phyloP scores from a whole-genome alignment of 2,888 invertebrate genomes.

The Elegia similella region DNA sequence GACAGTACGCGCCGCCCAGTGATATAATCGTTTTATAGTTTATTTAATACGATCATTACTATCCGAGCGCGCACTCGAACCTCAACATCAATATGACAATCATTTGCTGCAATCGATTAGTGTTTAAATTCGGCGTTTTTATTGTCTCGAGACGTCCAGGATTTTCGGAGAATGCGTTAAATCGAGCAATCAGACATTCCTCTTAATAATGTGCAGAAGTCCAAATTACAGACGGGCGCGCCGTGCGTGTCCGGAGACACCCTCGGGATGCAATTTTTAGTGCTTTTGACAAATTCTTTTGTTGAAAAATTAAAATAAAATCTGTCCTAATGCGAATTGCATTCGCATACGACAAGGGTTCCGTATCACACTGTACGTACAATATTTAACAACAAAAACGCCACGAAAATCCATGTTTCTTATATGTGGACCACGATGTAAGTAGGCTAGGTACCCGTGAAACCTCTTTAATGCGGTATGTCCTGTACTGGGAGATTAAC shows the following conservation, averaged over 20 bases:
- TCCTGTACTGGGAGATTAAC: too few relatives aligned
- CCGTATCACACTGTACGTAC: too few relatives aligned
- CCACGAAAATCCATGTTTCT: too few relatives aligned
- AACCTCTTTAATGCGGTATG: too few relatives aligned
- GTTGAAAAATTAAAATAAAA: not conserved
- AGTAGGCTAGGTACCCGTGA: too few relatives aligned
- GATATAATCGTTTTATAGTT: slow-evolving; percentile 58
- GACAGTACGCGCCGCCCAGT: slow-evolving; percentile 19
- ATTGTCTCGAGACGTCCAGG: slow-evolving; percentile 7
- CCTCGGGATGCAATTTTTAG: slow-evolving; percentile 26
- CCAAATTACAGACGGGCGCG: slow-evolving; percentile 49
- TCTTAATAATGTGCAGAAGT: slow-evolving; percentile 49
- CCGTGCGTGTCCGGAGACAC: slow-evolving; percentile 26
- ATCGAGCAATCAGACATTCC: slow-evolving; percentile 36
- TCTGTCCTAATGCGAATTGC: too few relatives aligned
- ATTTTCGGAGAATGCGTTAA: slow-evolving; percentile 31
- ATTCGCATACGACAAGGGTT: too few relatives aligned
- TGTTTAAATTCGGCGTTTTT: slow-evolving; percentile 19
- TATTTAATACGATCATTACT: slow-evolving; percentile 50
- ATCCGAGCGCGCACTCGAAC: slow-evolving; percentile 34
- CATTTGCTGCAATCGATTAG: slow-evolving; percentile 17
- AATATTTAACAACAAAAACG: too few relatives aligned
- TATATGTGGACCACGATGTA: too few relatives aligned
- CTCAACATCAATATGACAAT: slow-evolving; percentile 24
- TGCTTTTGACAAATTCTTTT: not conserved